Evolutionary conservation across 2,888 invertebrate species (phyloP).

Genomic region (Rhingia rostrata): DNA sequence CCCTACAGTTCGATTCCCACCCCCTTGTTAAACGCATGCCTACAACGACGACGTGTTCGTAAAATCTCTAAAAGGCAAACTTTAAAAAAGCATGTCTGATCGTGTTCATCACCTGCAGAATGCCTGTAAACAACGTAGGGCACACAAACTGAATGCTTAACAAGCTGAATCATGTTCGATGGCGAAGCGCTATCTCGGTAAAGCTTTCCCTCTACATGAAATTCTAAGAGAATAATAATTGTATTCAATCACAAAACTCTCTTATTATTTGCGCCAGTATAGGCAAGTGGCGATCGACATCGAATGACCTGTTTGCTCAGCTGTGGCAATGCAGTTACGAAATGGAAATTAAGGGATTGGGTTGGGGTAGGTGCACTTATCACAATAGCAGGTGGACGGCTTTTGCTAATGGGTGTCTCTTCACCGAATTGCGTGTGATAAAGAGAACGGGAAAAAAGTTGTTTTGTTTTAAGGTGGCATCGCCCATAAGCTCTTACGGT

Average conservation of each 20-base stretch:
- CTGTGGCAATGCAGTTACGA: too few species aligned
- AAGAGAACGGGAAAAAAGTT: too few species aligned
- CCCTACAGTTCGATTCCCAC: neutral
- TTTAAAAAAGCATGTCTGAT: slow-evolving; percentile 38
- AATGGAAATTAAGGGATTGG: too few species aligned
- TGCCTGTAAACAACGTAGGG: neutral
- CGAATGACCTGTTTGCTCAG: too few species aligned
- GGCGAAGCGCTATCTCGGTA: neutral
- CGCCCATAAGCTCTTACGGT: too few species aligned
- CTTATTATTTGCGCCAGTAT: too few species aligned
- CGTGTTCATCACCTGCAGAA: slow-evolving; percentile 43
- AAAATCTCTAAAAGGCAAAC: neutral
- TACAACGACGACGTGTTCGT: neutral
- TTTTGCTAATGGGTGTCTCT: too few species aligned
- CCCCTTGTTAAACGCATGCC: slow-evolving; percentile 7
- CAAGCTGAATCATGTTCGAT: slow-evolving; percentile 6
- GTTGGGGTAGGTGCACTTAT: too few species aligned
- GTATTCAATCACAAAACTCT: neutral
- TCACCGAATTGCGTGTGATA: too few species aligned
- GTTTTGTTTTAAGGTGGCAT: too few species aligned
- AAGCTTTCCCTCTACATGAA: neutral
- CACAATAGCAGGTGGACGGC: too few species aligned
- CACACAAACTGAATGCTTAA: neutral
- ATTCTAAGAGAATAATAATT: neutral
- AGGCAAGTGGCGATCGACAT: too few species aligned